Evolutionary conservation across 2,797 vertebrate species (phyloP), one percentile per base, ranked within the genome.

Genomic region (Calcarius lapponicus): DNA sequence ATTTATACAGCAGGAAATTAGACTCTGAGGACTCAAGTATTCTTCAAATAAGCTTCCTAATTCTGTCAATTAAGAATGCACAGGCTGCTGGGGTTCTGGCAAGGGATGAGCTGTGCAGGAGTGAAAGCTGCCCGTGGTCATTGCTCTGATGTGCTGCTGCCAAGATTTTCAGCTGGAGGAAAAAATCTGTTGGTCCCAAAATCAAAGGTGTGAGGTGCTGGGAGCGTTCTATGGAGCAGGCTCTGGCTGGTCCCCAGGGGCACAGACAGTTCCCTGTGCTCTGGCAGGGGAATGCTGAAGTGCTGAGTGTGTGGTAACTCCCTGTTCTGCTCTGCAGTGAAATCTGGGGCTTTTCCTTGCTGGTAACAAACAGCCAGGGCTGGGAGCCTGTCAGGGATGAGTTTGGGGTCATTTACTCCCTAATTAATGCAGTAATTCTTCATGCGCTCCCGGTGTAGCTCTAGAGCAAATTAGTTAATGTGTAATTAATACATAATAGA

Each of bases 1-100:
- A 97, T 97, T 97, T 96, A 96, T 96, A 79, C 57, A 53, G 87
- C 75, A 91, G 96, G 94, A 97, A 97, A 97, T 96, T 94, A 96
- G 95, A 69, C 96, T 95, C 93, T 45, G 87, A 95, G 96, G 96
- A 94, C 72, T 94, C 83, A 86, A 96, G 92, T 83, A 81, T 72
- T 94, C 96, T 96, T 93, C 94, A 97, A 92, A 96, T 92, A 91
- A 93, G 87, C 78, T 95, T 96, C 86, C 95, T 95, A 96, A 95
- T 96, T 96, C 92, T 93, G 94, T 89, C 96, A 96, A 92, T 94
- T 95, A 94, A 93, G 90, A 89, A 93, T 93, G 93, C 76, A 78
- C 58, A 70, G 91, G 69, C 92, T 96, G 83, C 76, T 85, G 71
- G 78, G 67, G 80, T 91, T 94, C 89, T 90, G 89, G 84, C 51